phyloP scores from a whole-genome alignment of 2,888 invertebrate species.

The Hetaerina titia region DNA sequence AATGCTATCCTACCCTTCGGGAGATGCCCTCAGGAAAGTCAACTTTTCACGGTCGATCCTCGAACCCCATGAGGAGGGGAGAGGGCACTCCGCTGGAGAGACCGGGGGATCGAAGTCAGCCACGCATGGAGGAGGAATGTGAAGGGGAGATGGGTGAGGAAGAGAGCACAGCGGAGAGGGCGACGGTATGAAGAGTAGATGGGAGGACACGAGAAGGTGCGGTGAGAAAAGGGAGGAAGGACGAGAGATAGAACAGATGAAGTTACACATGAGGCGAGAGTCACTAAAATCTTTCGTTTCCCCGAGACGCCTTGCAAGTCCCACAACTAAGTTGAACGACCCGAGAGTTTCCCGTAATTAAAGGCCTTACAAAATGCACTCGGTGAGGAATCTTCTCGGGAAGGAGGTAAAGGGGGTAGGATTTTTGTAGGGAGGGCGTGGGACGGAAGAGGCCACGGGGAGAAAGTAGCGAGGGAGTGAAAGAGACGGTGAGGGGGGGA shows the following conservation, averaged over 20 bases:
- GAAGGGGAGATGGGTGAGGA: background rate
- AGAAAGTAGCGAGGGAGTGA: background rate
- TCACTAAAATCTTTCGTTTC: conserved; percentile 16
- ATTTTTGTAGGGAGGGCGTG: background rate
- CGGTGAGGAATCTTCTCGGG: conserved; percentile 48
- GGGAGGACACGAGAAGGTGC: background rate
- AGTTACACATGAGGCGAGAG: background rate
- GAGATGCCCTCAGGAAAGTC: background rate
- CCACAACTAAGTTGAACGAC: conserved; percentile 66
- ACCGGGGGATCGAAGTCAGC: too few species aligned
- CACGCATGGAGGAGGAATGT: background rate
- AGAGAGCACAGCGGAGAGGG: background rate
- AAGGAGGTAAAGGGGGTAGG: background rate
- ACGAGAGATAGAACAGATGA: background rate
- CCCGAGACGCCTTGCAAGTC: conserved; percentile 40
- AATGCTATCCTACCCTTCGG: background rate
- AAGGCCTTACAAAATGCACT: conserved; percentile 64
- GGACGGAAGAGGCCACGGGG: background rate
- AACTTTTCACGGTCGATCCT: background rate
- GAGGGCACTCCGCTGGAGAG: too few species aligned
- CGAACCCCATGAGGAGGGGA: background rate
- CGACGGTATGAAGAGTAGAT: background rate
- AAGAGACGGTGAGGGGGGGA: background rate
- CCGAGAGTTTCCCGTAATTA: conserved; percentile 50
- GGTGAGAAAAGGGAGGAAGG: background rate